Evolutionary conservation across 2,888 invertebrate genomes (phyloP), one percentile per base, ranked within the genome.

Genomic region (Drosophila demipolita): DNA sequence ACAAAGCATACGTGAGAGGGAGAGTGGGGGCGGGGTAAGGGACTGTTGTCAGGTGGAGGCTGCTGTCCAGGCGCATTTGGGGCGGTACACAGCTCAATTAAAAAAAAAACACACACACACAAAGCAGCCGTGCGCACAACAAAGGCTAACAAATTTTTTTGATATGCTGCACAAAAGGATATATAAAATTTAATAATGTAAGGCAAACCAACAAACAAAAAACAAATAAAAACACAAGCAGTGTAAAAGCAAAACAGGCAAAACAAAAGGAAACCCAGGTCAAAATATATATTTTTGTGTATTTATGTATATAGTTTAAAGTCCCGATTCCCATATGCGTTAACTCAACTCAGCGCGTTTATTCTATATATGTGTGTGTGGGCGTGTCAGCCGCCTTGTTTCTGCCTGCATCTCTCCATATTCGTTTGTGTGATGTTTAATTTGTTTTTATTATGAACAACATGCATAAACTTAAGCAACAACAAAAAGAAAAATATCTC

Each of bases 141-240:
- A 89, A 89, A 79, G 85, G 85, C 80, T 72, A 87, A 89, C 82
- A 76, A 71, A 72, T 81, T 87, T 88, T 66, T 68, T 42, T 40
- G 29, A 38, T 67, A 59, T 72, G 66, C 72, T 65, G 73, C 74
- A 75, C 82, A 78, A 83, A 77, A 81, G 71, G 80, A 75, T 73
- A 74, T 84, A 64, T 82, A 65, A 87, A 89, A 89, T 85, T 89
- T 85, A 85, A 85, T 85, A 87, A 89, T 89, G 78, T 78, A 82
- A 71, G 69, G 75, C 70, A 66, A 62, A 35, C 53, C 35, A 63
- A 68, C 26, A 55, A 53, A 45, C 29, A 70, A 53, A 40, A 62
- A 58, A 26, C 33, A 68, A 62, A 54, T 20, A 42, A 58, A 26
- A 38, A 23, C 45, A 50, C 20, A 53, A 32, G 38, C 50, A 15